Evolutionary conservation across 2,888 invertebrate species (phyloP).

Genomic region (Geotrupes spiniger): DNA sequence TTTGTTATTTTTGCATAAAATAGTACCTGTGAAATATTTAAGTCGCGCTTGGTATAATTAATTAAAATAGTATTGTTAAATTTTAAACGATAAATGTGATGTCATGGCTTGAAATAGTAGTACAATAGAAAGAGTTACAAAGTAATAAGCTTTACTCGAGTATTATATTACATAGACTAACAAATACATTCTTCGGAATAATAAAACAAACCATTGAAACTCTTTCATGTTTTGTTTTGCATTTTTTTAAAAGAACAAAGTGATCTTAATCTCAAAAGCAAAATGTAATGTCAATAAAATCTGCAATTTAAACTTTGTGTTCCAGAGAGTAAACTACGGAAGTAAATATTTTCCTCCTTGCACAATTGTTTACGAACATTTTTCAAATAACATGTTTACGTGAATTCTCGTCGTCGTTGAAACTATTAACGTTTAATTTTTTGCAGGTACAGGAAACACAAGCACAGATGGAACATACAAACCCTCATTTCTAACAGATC

Average conservation of each 20-base stretch:
- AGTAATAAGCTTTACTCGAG: constrained; percentile 5
- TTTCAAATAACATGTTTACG: no score
- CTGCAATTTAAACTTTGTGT: no score
- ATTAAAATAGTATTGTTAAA: constrained; percentile 13
- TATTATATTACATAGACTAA: constrained; percentile 4
- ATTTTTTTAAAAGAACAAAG: no score
- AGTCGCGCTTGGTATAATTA: background rate
- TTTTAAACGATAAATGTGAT: constrained; percentile 12
- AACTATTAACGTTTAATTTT: no score
- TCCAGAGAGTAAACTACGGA: no score
- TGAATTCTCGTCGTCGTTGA: no score
- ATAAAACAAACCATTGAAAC: constrained; percentile 3
- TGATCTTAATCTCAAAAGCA: no score
- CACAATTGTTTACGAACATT: no score
- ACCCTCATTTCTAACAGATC: constrained; percentile 97
- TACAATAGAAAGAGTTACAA: constrained; percentile 12
- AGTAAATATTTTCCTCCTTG: no score
- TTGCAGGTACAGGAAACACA: constrained; percentile 91
- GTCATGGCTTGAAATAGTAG: constrained; percentile 12
- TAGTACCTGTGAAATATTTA: no score
- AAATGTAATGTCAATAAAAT: no score
- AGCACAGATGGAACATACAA: constrained; percentile 95
- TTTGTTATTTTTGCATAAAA: no score
- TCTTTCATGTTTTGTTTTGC: background rate
- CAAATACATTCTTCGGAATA: constrained; percentile 2